Base-by-base conservation (phyloP, 2,113 vertebrate species). In the Malurus alboscapulatus region DNA sequence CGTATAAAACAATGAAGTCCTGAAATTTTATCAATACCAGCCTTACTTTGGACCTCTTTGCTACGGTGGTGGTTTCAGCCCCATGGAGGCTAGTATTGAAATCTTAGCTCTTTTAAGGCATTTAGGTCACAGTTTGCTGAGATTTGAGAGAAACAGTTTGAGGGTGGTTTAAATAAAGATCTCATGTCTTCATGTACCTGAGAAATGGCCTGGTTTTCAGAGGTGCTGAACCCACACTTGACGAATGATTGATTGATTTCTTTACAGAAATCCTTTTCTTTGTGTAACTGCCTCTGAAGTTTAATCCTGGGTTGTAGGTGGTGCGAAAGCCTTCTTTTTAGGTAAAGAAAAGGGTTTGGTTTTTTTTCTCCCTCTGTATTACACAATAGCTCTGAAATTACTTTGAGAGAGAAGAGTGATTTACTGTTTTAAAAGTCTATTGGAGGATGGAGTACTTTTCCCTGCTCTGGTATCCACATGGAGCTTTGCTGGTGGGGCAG, bases 181-280 rank as follows among this genome's bases (percentile, higher is more conserved):
- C 83, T 93, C 26, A 3, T 92, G 10, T 90, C 93, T 87, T 55
- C 48, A 8, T 91, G 94, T 95, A 95, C 93, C 91, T 95, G 95
- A 88, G 89, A 95, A 92, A 71, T 0, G 85, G 82, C 94, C 93
- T 94, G 90, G 82, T 95, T 95, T 95, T 96, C 72, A 84, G 92
- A 96, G 95, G 94, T 91, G 87, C 93, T 95, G 96, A 94, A 95
- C 94, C 92, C 91, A 93, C 88, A 92, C 84, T 92, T 74, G 71
- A 87, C n/a, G 5, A 86, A 90, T 94, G 95, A 95, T 94, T 96
- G 94, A 96, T 71, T 88, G 92, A 68, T 87, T 95, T 93, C 88
- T 96, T 92, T 91, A 69, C 84, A 93, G 87, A 93, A 94, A 93
- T 79, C 78, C 45, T 86, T 83, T 88, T 81, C 78, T 93, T 96